Evolutionary conservation across 2,888 invertebrate genomes (phyloP), one percentile per base, ranked within the genome.

Genomic region (Margaritifera margaritifera): DNA sequence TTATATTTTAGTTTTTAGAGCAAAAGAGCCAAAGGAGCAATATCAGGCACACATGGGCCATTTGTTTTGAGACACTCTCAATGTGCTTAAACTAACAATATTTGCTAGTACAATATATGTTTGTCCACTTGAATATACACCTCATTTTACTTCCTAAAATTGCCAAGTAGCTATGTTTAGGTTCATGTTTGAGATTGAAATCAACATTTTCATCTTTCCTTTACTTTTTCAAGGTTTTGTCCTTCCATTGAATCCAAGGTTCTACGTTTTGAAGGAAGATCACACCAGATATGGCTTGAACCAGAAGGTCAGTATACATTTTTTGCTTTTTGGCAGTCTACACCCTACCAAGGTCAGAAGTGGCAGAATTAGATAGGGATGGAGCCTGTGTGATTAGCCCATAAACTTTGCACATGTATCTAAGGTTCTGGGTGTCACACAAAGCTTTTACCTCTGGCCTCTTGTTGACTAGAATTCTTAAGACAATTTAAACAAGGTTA

Each of bases 241-340:
- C 96, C 96, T 0, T 96, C 96, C 19, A 94, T 97, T 76, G 96
- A 96, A 89, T 94, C 95, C 2, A 97, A 97, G 91, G 92, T 95
- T 42, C 82, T 95, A 22, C 88, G 91, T 72, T 96, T 96, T 88
- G 91, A 93, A 0, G 91, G 92, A 1, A 91, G 92, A 72, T 81
- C 86, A 1, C 96, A 96, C 90, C 93, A 93, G 84, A 90, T 95
- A 52, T 97, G 96, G 95, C 90, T 97, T 18, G 96, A 97, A 90
- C 95, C 95, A 0, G 96, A 97, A 91, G 96, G 95, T 89, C 72
- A 67, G 68, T 69, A n/a, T 59, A 63, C n/a, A 53, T 52, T 27
- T n/a, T 50, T 50, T 31, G 42, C 50, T 19, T 55, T 55, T 24
- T 22, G n/a, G 3, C 8, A 55, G 24, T 55, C 24, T 22, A 0